Conservation (phyloP, 1,140 invertebrate species). For the Eubasilissa regina region DNA sequence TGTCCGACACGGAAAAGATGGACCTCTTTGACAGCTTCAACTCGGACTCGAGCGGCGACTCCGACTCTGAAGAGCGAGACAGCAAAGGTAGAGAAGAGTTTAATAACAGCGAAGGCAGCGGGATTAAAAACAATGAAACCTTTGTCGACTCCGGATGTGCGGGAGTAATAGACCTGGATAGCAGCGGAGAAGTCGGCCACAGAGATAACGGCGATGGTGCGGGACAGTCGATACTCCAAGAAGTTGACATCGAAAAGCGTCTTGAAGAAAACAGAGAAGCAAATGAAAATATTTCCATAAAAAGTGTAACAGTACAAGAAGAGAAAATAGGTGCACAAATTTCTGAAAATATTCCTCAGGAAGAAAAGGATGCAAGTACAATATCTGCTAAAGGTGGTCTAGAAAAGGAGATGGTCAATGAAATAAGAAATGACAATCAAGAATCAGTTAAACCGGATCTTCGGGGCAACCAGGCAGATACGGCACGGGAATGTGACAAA, state of each 20-base stretch:
- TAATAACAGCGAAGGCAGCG: not conserved
- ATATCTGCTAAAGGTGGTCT: not conserved
- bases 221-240: too few species aligned
- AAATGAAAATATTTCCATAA: too few species aligned
- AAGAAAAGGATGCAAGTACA: not conserved
- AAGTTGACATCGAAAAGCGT: too few species aligned
- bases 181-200: not conserved
- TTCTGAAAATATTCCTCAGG: not conserved
- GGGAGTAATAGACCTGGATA: not conserved
- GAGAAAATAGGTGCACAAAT: not conserved
- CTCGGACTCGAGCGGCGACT: constrained; percentile 27
- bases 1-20: constrained; percentile 71
- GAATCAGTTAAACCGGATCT: too few species aligned
- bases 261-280: too few species aligned
- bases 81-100: not conserved
- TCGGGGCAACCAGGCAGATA: too few species aligned
- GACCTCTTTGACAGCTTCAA: constrained; percentile 68
- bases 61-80: not conserved
- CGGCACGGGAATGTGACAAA: not conserved
- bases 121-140: not conserved
- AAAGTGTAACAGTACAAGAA: not conserved
- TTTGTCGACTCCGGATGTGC: not conserved
- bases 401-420: not conserved
- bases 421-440: not conserved
- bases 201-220: not conserved